Evolutionary conservation across 2,797 vertebrate species (phyloP).

Genomic region (Darevskia mixta): DNA sequence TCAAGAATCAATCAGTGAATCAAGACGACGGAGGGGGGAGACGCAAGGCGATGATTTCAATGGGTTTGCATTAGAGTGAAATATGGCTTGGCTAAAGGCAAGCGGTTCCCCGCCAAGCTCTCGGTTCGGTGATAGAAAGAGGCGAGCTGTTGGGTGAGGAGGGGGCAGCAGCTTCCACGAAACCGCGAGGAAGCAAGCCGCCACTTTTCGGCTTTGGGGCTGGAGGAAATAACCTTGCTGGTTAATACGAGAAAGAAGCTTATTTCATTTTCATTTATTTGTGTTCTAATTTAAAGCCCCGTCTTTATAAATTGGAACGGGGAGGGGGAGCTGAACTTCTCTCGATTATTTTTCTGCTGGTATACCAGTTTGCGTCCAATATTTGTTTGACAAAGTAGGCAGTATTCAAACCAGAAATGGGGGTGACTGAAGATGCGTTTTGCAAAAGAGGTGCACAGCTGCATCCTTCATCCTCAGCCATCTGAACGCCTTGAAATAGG

Average conservation of each 20-base stretch:
- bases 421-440: no score
- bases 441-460: no score
- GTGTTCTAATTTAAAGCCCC: not conserved
- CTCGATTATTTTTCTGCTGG: not conserved
- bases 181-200: not conserved
- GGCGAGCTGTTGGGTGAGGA: not conserved
- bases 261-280: not conserved
- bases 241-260: not conserved
- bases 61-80: conserved; percentile 58
- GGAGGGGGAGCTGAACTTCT: not conserved
- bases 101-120: conserved; percentile 37
- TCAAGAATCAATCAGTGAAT: conserved; percentile 64
- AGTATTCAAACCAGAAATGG: not conserved
- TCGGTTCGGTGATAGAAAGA: conserved; percentile 2
- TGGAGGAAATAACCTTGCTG: not conserved
- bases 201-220: not conserved
- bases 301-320: no score
- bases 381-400: not conserved
- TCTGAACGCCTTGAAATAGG: no score
- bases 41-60: conserved; percentile 9
- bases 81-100: conserved; percentile 49
- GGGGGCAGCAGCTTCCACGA: not conserved
- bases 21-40: not conserved
- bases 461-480: not conserved
- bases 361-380: not conserved